These are phyloP conservation scores for Heliconius sara DNA, from an alignment of 2,888 invertebrate species.

Conservation along the genomic window DNA sequence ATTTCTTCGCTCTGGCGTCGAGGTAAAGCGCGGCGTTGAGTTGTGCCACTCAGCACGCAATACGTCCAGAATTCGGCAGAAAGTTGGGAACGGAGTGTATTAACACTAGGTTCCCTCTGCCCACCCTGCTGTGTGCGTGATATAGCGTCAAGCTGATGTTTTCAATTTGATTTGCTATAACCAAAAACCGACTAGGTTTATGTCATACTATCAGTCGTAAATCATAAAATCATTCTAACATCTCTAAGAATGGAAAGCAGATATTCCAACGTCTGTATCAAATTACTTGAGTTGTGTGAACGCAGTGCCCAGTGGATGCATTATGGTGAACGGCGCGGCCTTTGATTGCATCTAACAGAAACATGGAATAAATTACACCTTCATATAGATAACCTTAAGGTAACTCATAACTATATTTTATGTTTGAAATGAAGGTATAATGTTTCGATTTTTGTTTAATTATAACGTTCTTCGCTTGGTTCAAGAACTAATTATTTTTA, in stretches of 20 bases:
- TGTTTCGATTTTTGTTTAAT: neutral
- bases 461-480: neutral
- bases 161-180: neutral
- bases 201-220: neutral
- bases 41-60: too few species aligned
- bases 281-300: slow-evolving; percentile 42
- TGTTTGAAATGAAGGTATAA: neutral
- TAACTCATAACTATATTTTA: neutral
- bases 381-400: slow-evolving; percentile 27
- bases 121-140: too few species aligned
- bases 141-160: too few species aligned
- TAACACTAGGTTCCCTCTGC: too few species aligned
- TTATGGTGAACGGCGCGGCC: slow-evolving; percentile 46
- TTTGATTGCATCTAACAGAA: slow-evolving; percentile 43
- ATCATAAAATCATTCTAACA: slow-evolving; percentile 9
- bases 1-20: too few species aligned
- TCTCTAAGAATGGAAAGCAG: slow-evolving; percentile 38
- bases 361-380: slow-evolving; percentile 40
- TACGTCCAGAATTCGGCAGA: too few species aligned
- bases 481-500: neutral
- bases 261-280: slow-evolving; percentile 36
- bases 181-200: neutral
- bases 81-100: too few species aligned
- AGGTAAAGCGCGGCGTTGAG: too few species aligned
- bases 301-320: slow-evolving; percentile 34